These are phyloP conservation scores for Lepas anatifera DNA, from an alignment of 2,888 invertebrate genomes.

Conservation along the genomic window DNA sequence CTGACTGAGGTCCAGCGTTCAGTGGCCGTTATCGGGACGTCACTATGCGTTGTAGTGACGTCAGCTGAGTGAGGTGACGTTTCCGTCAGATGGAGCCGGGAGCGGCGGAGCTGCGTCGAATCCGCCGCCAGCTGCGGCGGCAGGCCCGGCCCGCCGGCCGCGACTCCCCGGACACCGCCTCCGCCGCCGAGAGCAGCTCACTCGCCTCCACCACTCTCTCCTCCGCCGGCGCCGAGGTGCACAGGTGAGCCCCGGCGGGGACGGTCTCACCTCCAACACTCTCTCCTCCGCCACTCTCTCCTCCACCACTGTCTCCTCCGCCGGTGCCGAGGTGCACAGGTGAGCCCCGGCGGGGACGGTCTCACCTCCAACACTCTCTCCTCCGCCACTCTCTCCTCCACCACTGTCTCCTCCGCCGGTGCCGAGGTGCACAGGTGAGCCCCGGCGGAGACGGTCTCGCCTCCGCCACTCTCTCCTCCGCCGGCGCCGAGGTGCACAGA, in stretches of 20 bases:
- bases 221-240: too few species aligned
- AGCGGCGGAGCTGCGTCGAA: not conserved
- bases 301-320: conserved; percentile 30
- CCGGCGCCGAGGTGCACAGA: too few species aligned
- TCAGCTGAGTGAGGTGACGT: too few species aligned
- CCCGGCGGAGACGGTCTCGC: conserved; percentile 25
- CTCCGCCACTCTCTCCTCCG: not conserved
- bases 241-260: too few species aligned
- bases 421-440: conserved; percentile 5
- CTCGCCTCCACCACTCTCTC: not conserved
- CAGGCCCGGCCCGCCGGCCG: not conserved
- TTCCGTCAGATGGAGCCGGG: not conserved
- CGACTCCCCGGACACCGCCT: not conserved
- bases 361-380: too few species aligned
- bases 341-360: not conserved
- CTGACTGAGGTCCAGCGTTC: too few species aligned
- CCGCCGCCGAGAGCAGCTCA: not conserved
- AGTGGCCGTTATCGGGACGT: too few species aligned
- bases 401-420: not conserved
- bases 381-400: conserved; percentile 14
- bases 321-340: conserved; percentile 25
- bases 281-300: too few species aligned
- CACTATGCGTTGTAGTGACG: too few species aligned
- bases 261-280: too few species aligned
- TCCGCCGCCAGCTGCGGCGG: not conserved